Evolutionary conservation across 2,113 vertebrate genomes (phyloP).

Genomic region (Malurus melanocephalus): DNA sequence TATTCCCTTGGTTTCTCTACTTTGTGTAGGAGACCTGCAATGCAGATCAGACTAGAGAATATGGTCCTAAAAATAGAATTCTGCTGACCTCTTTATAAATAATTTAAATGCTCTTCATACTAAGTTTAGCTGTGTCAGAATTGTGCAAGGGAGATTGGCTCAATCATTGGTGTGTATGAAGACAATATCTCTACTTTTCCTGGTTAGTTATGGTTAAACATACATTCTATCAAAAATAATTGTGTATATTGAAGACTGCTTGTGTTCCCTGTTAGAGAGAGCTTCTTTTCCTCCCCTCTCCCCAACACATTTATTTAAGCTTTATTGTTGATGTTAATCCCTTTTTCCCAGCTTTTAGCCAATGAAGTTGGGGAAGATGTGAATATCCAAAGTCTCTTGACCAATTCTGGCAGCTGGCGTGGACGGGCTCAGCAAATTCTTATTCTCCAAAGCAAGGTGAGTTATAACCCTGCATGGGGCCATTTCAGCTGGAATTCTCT

Average conservation of each 20-base stretch:
- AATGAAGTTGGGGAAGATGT: slow-evolving; percentile 90
- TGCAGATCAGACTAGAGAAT: slow-evolving; percentile 48
- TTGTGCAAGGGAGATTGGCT: neutral
- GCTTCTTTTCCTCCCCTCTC: neutral
- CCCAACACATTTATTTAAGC: neutral
- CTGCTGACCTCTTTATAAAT: slow-evolving; percentile 67
- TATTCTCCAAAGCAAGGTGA: slow-evolving; percentile 85
- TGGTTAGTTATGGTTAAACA: neutral
- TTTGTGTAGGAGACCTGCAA: slow-evolving; percentile 41
- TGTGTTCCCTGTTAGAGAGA: neutral
- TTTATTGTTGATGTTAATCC: neutral
- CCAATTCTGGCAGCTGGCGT: slow-evolving; percentile 80
- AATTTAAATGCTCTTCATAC: slow-evolving; percentile 52
- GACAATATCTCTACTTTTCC: neutral
- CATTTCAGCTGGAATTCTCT: neutral
- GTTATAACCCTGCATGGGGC: neutral
- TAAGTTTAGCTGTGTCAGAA: slow-evolving; percentile 43
- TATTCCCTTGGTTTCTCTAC: neutral
- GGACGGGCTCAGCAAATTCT: slow-evolving; percentile 93
- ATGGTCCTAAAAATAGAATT: slow-evolving; percentile 53
- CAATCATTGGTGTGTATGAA: neutral
- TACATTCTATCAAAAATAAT: neutral
- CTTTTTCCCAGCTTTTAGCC: slow-evolving; percentile 76
- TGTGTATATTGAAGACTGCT: neutral
- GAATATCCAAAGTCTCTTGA: slow-evolving; percentile 80